Conservation (phyloP, 2,113 vertebrate species). For the Oxyruncus cristatus region DNA sequence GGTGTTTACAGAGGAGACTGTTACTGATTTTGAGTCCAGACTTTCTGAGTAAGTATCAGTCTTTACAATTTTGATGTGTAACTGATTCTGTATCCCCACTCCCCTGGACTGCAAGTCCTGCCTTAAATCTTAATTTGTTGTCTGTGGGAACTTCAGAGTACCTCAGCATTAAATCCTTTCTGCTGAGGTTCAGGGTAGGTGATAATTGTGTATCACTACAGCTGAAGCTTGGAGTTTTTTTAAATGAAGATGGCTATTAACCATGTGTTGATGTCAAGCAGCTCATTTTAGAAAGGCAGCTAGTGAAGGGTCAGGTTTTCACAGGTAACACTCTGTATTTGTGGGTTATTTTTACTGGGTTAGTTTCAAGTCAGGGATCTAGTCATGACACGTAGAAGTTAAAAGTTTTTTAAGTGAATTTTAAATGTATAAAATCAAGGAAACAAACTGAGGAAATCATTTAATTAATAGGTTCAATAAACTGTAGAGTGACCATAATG, state of each 20-base stretch:
- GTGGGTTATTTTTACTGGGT: neutral
- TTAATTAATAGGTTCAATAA: neutral
- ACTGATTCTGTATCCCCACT: neutral
- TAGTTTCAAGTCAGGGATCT: neutral
- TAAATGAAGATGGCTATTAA: neutral
- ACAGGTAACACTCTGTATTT: neutral
- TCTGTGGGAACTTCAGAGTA: neutral
- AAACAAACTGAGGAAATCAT: neutral
- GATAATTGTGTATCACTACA: neutral
- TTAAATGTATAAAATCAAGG: neutral
- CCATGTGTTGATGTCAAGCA: neutral
- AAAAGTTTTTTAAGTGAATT: neutral
- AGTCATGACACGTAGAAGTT: accelerated
- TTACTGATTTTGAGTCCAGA: conserved; percentile 67
- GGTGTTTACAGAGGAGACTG: conserved; percentile 42
- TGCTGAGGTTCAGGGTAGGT: neutral
- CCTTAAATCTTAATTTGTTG: neutral
- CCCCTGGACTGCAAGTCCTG: neutral
- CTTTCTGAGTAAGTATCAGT: conserved; percentile 74
- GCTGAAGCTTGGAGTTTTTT: neutral
- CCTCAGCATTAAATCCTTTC: neutral
- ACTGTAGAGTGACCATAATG: neutral
- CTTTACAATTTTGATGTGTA: neutral
- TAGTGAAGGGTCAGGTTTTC: neutral
- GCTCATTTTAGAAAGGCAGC: neutral